Percentiles rank a stretch among this genome's conserved stretches.
Evolutionary conservation across 2,113 vertebrate genomes (phyloP).

Genomic region (Hydropotes inermis): DNA sequence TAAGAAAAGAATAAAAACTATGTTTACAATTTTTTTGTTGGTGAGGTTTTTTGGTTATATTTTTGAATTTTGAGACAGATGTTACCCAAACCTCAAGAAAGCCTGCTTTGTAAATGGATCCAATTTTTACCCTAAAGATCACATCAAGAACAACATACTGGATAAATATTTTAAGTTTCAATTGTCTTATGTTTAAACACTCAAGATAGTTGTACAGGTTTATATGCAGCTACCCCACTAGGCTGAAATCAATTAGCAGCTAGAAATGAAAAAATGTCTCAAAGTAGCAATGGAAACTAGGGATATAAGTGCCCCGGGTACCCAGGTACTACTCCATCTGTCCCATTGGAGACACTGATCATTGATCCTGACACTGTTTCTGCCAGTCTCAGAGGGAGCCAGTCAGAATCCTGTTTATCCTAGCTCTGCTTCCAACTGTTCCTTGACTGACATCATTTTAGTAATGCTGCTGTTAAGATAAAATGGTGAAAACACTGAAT

Average conservation of each 20-base stretch:
- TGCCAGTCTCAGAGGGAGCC: not conserved
- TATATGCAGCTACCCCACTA: not conserved
- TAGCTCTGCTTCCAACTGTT: fast-evolving
- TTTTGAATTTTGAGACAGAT: constrained; percentile 31
- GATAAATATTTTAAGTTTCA: not conserved
- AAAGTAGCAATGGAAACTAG: not conserved
- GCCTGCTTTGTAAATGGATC: constrained; percentile 5
- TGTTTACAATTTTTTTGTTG: constrained; percentile 56
- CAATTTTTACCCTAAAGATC: not conserved
- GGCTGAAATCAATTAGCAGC: not conserved
- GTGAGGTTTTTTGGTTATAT: constrained; percentile 41
- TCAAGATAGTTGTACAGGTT: not conserved
- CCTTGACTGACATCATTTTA: not conserved
- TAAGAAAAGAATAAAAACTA: constrained; percentile 66
- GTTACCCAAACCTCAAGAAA: not conserved
- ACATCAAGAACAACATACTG: not conserved
- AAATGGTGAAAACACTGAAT: not conserved
- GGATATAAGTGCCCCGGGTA: not conserved
- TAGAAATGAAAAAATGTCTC: not conserved
- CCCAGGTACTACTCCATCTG: not conserved
- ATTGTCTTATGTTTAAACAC: not conserved
- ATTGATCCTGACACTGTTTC: not conserved
- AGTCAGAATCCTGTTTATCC: not conserved
- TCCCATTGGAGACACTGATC: not conserved
- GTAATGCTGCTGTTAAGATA: not conserved